A percentile compares a stretch with the other conserved stretches of the same genome.
Conservation (phyloP, 2,888 invertebrate species). For the Brenthis hecate region DNA sequence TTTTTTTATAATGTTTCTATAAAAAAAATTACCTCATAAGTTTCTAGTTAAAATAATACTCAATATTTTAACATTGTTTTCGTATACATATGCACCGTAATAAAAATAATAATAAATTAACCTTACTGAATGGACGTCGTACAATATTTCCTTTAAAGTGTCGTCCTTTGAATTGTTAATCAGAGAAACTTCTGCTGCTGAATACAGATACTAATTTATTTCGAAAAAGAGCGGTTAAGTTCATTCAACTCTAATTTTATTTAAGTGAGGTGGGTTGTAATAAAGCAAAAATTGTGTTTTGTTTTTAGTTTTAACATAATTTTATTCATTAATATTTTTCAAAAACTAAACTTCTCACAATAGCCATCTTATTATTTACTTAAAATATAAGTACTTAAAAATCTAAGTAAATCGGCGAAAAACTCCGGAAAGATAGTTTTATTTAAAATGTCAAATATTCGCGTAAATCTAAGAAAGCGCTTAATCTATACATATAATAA, state of each 20-base stretch:
- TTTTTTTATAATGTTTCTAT: background rate
- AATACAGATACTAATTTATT: conserved; percentile 65
- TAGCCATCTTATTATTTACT: too few relatives aligned
- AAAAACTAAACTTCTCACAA: too few relatives aligned
- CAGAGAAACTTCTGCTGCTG: conserved; percentile 68
- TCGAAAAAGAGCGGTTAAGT: conserved; percentile 62
- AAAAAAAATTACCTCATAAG: background rate
- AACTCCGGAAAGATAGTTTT: too few relatives aligned
- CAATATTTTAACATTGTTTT: too few relatives aligned
- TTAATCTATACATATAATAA: too few relatives aligned
- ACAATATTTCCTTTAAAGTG: conserved; percentile 79
- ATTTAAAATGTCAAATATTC: too few relatives aligned
- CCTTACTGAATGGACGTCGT: conserved; percentile 52
- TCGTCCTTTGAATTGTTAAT: conserved; percentile 77
- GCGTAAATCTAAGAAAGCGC: too few relatives aligned
- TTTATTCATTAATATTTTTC: too few relatives aligned
- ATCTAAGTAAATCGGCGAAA: too few relatives aligned
- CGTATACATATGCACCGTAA: background rate
- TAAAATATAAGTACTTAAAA: too few relatives aligned
- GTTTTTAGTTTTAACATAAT: too few relatives aligned
- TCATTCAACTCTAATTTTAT: conserved; percentile 62
- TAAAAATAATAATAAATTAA: conserved; percentile 42
- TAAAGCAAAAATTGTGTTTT: background rate
- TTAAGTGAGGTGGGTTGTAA: background rate
- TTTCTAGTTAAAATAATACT: too few relatives aligned